phyloP scores from a whole-genome alignment of 2,113 vertebrate genomes.

The Tachysurus fulvidraco region DNA sequence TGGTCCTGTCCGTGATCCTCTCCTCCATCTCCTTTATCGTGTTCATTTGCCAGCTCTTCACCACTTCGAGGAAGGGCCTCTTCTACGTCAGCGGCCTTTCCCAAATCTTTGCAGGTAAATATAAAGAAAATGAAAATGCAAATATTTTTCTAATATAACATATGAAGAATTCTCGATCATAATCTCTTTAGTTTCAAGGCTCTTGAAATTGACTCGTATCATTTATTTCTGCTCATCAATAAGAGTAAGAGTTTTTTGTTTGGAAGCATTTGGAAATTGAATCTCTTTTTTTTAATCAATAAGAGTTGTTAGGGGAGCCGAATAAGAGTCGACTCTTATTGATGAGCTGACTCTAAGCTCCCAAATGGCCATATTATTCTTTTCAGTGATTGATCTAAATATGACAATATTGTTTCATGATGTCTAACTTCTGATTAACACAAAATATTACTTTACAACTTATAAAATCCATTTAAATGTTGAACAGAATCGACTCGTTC shows the following conservation, averaged over 20 bases:
- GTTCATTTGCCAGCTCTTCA: conserved; percentile 84
- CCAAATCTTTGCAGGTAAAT: conserved; percentile 81
- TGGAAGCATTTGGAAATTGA: no score
- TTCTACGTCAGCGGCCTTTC: conserved; percentile 86
- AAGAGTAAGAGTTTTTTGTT: no score
- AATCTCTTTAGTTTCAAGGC: not conserved
- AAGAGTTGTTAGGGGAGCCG: no score
- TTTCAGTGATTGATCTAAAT: no score
- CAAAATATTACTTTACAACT: not conserved
- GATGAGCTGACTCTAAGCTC: no score
- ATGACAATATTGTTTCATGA: not conserved
- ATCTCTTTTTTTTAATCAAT: no score
- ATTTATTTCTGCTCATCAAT: not conserved
- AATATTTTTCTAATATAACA: not conserved
- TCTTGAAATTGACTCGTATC: no score
- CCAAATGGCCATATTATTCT: no score
- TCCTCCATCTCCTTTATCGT: conserved; percentile 84
- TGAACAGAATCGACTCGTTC: not conserved
- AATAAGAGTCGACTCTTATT: no score
- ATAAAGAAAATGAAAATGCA: no score
- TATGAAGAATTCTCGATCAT: not conserved
- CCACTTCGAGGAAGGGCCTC: conserved; percentile 75
- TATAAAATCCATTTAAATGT: not conserved
- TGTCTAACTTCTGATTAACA: not conserved
- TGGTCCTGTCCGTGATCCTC: conserved; percentile 83